phyloP scores from a whole-genome alignment of 2,797 vertebrate species.

The Hippoglossus hippoglossus region DNA sequence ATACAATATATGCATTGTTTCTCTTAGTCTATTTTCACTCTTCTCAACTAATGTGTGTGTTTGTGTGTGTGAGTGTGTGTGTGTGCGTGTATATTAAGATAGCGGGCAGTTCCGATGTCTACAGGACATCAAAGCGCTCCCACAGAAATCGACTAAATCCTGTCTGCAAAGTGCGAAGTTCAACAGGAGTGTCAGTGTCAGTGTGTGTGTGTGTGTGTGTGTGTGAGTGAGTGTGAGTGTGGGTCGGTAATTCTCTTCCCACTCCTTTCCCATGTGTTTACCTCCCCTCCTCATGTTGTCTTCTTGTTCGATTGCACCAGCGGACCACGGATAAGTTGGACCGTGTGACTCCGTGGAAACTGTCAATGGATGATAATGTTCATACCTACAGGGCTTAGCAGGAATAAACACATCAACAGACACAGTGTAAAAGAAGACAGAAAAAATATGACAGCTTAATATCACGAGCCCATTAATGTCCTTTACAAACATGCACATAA shows the following conservation, averaged over 20 bases:
- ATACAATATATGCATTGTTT: background rate
- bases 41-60: too few relatives aligned
- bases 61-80: background rate
- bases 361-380: background rate
- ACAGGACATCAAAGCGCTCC: constrained; percentile 69
- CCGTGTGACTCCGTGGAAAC: background rate
- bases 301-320: constrained; percentile 20
- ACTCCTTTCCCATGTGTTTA: constrained; percentile 71
- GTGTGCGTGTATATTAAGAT: constrained; percentile 3
- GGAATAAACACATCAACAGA: background rate
- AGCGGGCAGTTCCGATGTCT: constrained; percentile 42
- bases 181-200: constrained; percentile 51
- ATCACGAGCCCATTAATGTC: too few relatives aligned
- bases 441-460: too few relatives aligned
- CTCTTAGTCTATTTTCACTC: background rate
- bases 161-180: constrained; percentile 54
- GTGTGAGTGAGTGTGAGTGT: constrained; percentile 34
- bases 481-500: too few relatives aligned
- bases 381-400: background rate
- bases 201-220: constrained; percentile 24
- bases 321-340: background rate
- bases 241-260: constrained; percentile 55
- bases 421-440: background rate
- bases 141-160: constrained; percentile 65
- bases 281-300: constrained; percentile 1